Percentiles rank a stretch among this genome's conserved stretches.
Evolutionary conservation across 2,888 invertebrate species (phyloP).

Genomic region (Desoria tigrina): DNA sequence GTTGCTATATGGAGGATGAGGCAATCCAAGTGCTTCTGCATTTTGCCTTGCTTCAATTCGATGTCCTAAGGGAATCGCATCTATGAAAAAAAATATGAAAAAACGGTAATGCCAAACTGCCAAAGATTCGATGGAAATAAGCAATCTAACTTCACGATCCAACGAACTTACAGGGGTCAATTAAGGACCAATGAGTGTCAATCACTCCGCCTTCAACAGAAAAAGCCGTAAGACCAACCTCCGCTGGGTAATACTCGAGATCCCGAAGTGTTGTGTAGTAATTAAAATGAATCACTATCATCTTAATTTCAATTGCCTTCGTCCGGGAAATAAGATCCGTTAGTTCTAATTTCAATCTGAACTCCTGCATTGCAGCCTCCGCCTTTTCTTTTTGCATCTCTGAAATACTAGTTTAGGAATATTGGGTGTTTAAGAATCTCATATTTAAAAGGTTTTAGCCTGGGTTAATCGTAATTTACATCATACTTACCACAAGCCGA

Average conservation of each 20-base stretch:
- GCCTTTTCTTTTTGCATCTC: too few species aligned
- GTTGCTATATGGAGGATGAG: not conserved
- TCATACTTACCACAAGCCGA: too few species aligned
- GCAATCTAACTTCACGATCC: too few species aligned
- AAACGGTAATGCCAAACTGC: too few species aligned
- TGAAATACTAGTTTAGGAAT: too few species aligned
- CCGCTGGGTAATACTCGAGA: constrained; percentile 9
- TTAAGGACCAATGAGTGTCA: constrained; percentile 21
- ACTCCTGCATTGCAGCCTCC: not conserved
- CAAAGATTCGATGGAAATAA: too few species aligned
- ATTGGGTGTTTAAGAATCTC: too few species aligned
- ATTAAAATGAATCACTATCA: not conserved
- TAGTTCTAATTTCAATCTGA: not conserved
- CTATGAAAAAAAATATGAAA: not conserved
- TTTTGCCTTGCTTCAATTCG: not conserved
- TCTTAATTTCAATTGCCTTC: not conserved
- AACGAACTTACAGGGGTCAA: constrained; percentile 28
- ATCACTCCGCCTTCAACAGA: constrained; percentile 18
- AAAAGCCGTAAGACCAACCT: constrained; percentile 28
- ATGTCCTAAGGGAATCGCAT: not conserved
- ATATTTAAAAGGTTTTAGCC: too few species aligned
- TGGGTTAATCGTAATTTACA: too few species aligned
- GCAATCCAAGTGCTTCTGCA: not conserved
- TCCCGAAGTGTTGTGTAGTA: not conserved
- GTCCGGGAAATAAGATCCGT: not conserved